Percentiles rank a stretch among this genome's conserved stretches.
Conservation (phyloP, 2,113 vertebrate genomes). For the Pholis gunnellus region DNA sequence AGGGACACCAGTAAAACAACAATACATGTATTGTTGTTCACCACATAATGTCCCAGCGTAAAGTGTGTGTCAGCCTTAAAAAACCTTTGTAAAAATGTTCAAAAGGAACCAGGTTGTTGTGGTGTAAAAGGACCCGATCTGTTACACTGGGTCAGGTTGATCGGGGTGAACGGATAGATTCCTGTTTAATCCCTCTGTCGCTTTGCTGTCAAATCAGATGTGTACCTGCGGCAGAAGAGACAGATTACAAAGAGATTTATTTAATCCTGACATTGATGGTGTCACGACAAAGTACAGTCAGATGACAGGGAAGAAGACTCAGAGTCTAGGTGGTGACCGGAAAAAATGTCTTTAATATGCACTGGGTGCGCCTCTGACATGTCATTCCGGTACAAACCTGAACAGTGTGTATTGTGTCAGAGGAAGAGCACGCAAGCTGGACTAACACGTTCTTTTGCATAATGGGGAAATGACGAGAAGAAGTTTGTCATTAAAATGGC, state of each 20-base stretch:
- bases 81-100: neutral
- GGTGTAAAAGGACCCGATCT: neutral
- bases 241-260: conserved; percentile 30
- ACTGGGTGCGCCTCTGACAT: conserved; percentile 49
- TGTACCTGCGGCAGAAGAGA: neutral
- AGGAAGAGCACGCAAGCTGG: conserved; percentile 40
- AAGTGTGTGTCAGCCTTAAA: neutral
- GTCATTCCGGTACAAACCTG: conserved; percentile 61
- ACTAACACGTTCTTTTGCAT: conserved; percentile 65
- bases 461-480: conserved; percentile 46
- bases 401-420: neutral
- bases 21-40: conserved; percentile 18
- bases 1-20: conserved; percentile 9
- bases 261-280: conserved; percentile 21
- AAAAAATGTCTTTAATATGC: conserved; percentile 35
- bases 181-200: conserved; percentile 21
- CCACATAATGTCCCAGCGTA: neutral
- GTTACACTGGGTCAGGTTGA: neutral
- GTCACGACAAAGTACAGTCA: neutral
- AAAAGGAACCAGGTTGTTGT: conserved; percentile 17
- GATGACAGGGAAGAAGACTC: neutral
- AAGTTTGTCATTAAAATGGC: conserved; percentile 27
- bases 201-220: conserved; percentile 9
- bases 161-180: conserved; percentile 18
- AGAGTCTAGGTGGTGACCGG: conserved; percentile 18